A percentile compares a stretch with the other conserved stretches of the same genome.
phyloP scores from a whole-genome alignment of 2,888 invertebrate genomes.

The Stenolophus ochropezus region DNA sequence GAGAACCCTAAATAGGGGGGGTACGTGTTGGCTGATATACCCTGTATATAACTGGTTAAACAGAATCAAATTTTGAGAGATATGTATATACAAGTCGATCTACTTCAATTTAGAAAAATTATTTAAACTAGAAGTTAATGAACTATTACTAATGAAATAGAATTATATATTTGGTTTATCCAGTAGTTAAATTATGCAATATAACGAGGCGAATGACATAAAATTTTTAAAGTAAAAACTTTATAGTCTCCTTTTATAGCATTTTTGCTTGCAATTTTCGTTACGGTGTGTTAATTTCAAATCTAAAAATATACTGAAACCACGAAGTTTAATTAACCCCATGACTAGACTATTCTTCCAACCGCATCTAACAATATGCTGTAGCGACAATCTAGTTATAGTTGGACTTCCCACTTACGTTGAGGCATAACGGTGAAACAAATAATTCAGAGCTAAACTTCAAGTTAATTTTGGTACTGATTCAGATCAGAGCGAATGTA shows the following conservation, averaged over 20 bases:
- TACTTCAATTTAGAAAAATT: neutral
- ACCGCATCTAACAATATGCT: conserved; percentile 31
- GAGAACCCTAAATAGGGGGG: no score
- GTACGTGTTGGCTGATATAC: no score
- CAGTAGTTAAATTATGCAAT: neutral
- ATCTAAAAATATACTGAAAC: conserved; percentile 37
- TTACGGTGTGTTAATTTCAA: conserved; percentile 21
- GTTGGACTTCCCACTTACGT: conserved; percentile 28
- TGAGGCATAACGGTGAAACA: neutral
- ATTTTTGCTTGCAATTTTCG: conserved; percentile 23
- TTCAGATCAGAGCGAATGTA: neutral
- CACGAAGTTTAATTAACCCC: conserved; percentile 39
- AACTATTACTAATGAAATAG: neutral
- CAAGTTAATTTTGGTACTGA: neutral
- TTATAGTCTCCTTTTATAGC: conserved; percentile 5
- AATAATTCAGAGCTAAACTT: neutral
- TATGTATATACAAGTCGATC: no score
- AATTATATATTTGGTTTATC: conserved; percentile 4
- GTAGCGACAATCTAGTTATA: neutral
- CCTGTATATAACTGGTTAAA: no score
- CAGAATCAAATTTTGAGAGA: no score
- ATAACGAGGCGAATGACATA: neutral
- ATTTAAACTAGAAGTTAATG: neutral
- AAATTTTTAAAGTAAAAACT: conserved; percentile 10
- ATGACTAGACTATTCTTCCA: conserved; percentile 41